phyloP scores from a whole-genome alignment of 2,113 vertebrate genomes.

The Theristicus caerulescens region DNA sequence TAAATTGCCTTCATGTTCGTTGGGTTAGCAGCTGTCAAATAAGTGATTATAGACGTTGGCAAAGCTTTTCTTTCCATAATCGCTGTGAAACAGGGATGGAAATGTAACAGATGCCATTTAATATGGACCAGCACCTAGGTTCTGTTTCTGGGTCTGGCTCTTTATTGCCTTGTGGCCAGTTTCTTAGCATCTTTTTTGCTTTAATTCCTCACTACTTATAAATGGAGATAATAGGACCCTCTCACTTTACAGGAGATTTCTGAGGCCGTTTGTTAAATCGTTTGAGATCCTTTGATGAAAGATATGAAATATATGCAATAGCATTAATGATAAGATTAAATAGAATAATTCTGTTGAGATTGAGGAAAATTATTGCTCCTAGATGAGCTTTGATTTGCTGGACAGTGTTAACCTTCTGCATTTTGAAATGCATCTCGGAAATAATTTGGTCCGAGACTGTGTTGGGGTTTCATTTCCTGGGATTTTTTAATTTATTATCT shows the following conservation, averaged over 20 bases:
- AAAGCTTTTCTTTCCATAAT: constrained; percentile 23
- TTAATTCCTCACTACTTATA: not conserved
- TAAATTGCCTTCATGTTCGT: constrained; percentile 16
- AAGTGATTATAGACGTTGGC: constrained; percentile 55
- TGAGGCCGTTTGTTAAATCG: not conserved
- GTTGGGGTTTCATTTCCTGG: constrained; percentile 13
- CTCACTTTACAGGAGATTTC: not conserved
- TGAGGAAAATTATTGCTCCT: not conserved
- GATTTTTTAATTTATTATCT: constrained; percentile 19
- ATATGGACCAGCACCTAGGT: constrained; percentile 51
- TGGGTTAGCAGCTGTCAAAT: constrained; percentile 68
- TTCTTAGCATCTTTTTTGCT: not conserved
- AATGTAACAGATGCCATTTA: constrained; percentile 63
- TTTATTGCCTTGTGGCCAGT: not conserved
- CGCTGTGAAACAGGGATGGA: constrained; percentile 41
- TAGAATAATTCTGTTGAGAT: not conserved
- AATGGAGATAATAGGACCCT: not conserved
- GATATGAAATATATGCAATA: not conserved
- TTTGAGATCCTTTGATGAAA: not conserved
- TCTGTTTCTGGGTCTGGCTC: constrained; percentile 23
- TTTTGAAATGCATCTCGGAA: no score
- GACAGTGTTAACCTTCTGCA: not conserved
- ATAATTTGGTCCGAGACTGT: not conserved
- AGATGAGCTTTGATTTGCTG: not conserved
- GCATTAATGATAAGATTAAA: not conserved